A percentile compares a stretch with the other conserved stretches of the same genome.
Conservation (phyloP, 2,113 vertebrate genomes). For the Aspiorhynchus laticeps region DNA sequence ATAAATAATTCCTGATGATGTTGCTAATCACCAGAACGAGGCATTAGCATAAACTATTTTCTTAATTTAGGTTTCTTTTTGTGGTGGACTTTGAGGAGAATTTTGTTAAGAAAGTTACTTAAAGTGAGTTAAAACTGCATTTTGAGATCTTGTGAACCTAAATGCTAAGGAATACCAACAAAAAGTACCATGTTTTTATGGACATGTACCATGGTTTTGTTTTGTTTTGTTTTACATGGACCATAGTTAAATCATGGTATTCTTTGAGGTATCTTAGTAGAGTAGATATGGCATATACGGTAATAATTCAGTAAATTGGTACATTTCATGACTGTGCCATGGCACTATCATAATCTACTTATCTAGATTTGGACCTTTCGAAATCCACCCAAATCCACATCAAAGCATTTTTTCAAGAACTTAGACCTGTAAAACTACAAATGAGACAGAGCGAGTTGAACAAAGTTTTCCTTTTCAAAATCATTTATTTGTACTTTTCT, state of each 20-base stretch:
- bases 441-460: background rate
- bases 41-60: background rate
- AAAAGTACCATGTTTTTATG: background rate
- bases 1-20: background rate
- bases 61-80: background rate
- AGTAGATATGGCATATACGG: background rate
- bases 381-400: constrained; percentile 1
- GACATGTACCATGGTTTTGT: background rate
- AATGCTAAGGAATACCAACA: background rate
- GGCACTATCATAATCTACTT: background rate
- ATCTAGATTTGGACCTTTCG: background rate
- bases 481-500: constrained; percentile 52
- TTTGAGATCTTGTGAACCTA: background rate
- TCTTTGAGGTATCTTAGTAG: background rate
- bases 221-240: background rate
- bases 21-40: background rate
- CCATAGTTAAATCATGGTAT: background rate
- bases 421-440: background rate
- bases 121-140: background rate
- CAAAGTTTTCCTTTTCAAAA: constrained; percentile 47
- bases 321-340: background rate
- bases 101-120: background rate
- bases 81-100: background rate
- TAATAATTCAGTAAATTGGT: background rate
- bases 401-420: background rate